Conservation (phyloP, 2,113 vertebrate species). For the Apus apus region DNA sequence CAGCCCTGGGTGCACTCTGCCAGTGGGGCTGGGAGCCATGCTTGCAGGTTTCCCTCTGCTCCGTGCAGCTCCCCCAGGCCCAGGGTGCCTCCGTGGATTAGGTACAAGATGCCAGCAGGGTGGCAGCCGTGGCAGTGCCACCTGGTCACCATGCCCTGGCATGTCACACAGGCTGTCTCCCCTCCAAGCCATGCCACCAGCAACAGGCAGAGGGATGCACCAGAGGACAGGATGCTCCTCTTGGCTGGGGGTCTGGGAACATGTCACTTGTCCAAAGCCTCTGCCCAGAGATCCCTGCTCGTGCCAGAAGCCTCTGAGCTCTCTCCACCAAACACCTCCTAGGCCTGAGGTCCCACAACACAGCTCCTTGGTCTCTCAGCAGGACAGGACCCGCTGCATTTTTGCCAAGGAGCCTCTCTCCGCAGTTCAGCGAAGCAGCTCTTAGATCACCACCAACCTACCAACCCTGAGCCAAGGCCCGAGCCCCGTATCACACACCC, state of each 20-base stretch:
- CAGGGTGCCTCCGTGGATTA: not conserved
- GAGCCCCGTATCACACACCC: accelerated
- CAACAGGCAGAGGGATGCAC: not conserved
- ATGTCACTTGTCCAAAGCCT: not conserved
- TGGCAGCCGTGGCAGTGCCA: not conserved
- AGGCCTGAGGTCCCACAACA: not conserved
- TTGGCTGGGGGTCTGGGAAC: not conserved
- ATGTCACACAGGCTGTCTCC: not conserved
- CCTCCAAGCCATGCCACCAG: accelerated
- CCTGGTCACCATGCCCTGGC: not conserved
- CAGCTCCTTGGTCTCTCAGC: not conserved
- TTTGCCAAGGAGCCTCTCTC: not conserved
- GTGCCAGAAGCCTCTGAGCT: not conserved
- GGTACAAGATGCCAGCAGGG: not conserved
- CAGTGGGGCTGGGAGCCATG: accelerated
- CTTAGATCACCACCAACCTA: not conserved
- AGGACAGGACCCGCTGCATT: not conserved
- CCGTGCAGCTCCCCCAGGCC: not conserved
- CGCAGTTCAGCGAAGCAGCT: not conserved
- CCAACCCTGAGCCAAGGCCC: not conserved
- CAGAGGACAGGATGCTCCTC: not conserved
- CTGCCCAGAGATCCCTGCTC: not conserved
- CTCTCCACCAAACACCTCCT: not conserved
- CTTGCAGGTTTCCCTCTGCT: not conserved
- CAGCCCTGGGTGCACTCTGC: not conserved